Percentiles rank a stretch among this genome's conserved stretches.
These are phyloP conservation scores for Drosophila bocqueti DNA, from an alignment of 1,140 invertebrate genomes.

Conservation along the genomic window DNA sequence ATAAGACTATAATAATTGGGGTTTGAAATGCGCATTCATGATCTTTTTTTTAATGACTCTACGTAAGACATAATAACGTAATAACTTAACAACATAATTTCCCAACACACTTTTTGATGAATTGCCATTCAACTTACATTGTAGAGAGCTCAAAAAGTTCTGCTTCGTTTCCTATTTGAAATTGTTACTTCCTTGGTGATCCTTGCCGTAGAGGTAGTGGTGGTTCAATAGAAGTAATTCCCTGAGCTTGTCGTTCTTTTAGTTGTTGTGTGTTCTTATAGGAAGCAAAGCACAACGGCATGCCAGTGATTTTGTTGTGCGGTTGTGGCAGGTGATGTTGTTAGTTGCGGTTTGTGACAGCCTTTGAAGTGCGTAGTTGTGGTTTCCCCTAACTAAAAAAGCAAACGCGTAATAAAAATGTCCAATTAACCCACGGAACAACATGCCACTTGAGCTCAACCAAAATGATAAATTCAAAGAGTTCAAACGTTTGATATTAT, in stretches of 20 bases:
- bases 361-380: conserved; percentile 27
- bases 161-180: conserved; percentile 6
- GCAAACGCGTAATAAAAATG: not conserved
- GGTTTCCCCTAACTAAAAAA: conserved; percentile 2
- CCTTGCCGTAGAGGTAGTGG: not conserved
- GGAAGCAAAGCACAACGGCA: not conserved
- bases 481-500: not conserved
- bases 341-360: conserved; percentile 17
- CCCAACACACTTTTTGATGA: not conserved
- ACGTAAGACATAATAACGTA: not conserved
- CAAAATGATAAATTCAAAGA: not conserved
- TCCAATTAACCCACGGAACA: conserved; percentile 1
- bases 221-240: conserved; percentile 21
- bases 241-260: conserved; percentile 14
- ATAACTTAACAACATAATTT: not conserved
- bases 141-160: not conserved
- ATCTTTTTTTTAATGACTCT: not conserved
- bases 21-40: not conserved
- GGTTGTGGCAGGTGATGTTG: conserved; percentile 15
- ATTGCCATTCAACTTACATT: not conserved
- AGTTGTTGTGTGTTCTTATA: conserved; percentile 14
- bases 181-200: not conserved
- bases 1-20: not conserved
- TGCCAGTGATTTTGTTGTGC: conserved; percentile 2
- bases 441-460: not conserved